Evolutionary conservation across 2,797 vertebrate species (phyloP), one percentile per base, ranked within the genome.

Genomic region (Sebastes cheni): DNA sequence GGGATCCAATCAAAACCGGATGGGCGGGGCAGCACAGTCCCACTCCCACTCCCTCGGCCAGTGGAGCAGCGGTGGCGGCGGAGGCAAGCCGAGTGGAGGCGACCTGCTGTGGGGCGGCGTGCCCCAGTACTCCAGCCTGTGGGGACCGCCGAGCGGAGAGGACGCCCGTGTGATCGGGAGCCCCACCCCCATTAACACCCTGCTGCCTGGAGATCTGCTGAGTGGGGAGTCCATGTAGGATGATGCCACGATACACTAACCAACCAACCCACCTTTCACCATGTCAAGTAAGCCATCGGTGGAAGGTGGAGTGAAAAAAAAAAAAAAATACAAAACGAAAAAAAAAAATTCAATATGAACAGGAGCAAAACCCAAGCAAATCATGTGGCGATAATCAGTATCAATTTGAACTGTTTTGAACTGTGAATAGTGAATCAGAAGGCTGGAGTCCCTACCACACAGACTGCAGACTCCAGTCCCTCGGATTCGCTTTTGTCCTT

Each of bases 211-310:
- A 86, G 98, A 99, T 91, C 96, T 99, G 88, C 97, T 99, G 88
- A 99, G 97, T 2, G 98, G 98, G 79, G 98, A 99, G 93, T 98
- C 97, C 94, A 97, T 99, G 93, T 99, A 97, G 96, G 94, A 92
- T 62, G 76, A 76, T 2, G 82, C 89, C 87, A 85, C 86, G 20
- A 56, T 2, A 84, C 83, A 89, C 85, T 79, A 77, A 86, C 72
- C 78, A 60, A 77, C 78, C 78, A 64, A 77, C 66, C 72, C 67
- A 22, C 84, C 83, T 42, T 77, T 77, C 84, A 81, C 82, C 82
- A 22, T 61, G 80, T 80, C 68, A 80, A 70, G 50, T 83, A 82
- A 91, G 86, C 82, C 75, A 76, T 79, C 1, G 82, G 79, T 82
- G 86, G 83, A 62, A 23, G 81, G 59, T 34, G 67, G 79, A 46